phyloP scores from a whole-genome alignment of 1,140 invertebrate genomes.

The Lucilia sericata region DNA sequence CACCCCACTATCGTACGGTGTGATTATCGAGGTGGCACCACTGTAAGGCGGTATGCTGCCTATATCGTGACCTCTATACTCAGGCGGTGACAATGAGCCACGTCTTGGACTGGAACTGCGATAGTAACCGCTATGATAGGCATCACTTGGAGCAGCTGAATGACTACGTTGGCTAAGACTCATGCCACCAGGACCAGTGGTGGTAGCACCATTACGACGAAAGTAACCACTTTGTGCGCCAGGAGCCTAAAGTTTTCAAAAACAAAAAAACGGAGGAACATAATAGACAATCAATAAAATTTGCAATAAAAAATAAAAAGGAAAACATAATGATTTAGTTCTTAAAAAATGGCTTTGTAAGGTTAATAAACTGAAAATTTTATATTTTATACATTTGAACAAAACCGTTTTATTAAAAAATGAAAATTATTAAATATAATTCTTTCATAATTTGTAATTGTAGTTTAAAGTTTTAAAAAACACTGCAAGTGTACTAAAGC shows the following conservation, averaged over 20 bases:
- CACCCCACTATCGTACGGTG: conserved; percentile 47
- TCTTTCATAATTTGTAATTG: too few species aligned
- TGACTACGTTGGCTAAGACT: conserved; percentile 68
- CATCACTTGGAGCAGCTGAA: conserved; percentile 68
- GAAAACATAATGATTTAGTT: neutral
- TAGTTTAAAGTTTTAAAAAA: too few species aligned
- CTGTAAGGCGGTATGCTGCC: conserved; percentile 66
- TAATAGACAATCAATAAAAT: too few species aligned
- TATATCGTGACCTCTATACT: conserved; percentile 67
- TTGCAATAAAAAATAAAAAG: neutral
- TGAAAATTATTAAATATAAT: too few species aligned
- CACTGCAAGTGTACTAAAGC: neutral
- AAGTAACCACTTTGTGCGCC: conserved; percentile 55
- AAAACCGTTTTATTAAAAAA: neutral
- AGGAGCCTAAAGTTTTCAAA: conserved; percentile 32
- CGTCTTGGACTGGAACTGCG: conserved; percentile 65
- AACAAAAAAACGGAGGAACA: too few species aligned
- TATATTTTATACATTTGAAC: neutral
- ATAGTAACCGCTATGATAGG: conserved; percentile 62
- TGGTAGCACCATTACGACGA: conserved; percentile 70
- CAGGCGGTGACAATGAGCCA: conserved; percentile 66
- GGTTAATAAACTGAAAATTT: neutral
- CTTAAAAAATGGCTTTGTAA: neutral
- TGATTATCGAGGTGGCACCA: conserved; percentile 51
- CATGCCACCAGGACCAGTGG: conserved; percentile 71